Percentiles rank a stretch among this genome's conserved stretches.
Evolutionary conservation across 2,888 invertebrate species (phyloP).

Genomic region (Idaea biselata): DNA sequence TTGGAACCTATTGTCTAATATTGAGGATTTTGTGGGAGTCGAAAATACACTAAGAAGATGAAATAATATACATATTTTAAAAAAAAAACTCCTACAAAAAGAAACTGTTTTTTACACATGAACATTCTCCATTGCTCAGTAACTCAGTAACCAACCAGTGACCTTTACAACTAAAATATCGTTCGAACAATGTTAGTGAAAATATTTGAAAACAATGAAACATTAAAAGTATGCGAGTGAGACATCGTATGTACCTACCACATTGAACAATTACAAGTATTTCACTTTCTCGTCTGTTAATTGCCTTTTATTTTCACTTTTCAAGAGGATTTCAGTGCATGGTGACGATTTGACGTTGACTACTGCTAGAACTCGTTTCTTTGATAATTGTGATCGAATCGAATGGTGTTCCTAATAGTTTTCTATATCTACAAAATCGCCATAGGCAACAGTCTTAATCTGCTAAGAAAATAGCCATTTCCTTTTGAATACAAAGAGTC

Average conservation of each 20-base stretch:
- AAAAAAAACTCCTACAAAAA: too few relatives aligned
- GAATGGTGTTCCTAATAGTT: background rate
- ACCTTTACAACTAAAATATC: background rate
- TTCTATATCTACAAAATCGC: too few relatives aligned
- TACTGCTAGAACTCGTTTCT: too few relatives aligned
- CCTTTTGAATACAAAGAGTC: background rate
- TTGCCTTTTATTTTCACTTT: background rate
- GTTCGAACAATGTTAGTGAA: background rate
- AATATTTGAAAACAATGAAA: background rate
- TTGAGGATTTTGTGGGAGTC: too few relatives aligned
- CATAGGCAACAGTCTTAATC: too few relatives aligned
- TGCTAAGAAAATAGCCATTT: background rate
- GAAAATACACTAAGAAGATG: too few relatives aligned
- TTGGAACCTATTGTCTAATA: too few relatives aligned
- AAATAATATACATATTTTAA: too few relatives aligned
- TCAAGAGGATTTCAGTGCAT: background rate
- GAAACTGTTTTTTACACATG: too few relatives aligned
- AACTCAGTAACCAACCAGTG: too few relatives aligned
- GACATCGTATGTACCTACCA: background rate
- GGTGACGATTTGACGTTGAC: too few relatives aligned
- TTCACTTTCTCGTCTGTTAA: background rate
- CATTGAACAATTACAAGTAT: background rate
- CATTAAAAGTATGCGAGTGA: background rate
- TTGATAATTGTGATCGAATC: background rate
- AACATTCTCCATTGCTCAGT: too few relatives aligned